These are phyloP conservation scores for Tetrapedia diversipes DNA, from an alignment of 2,888 invertebrate genomes.

Conservation along the genomic window DNA sequence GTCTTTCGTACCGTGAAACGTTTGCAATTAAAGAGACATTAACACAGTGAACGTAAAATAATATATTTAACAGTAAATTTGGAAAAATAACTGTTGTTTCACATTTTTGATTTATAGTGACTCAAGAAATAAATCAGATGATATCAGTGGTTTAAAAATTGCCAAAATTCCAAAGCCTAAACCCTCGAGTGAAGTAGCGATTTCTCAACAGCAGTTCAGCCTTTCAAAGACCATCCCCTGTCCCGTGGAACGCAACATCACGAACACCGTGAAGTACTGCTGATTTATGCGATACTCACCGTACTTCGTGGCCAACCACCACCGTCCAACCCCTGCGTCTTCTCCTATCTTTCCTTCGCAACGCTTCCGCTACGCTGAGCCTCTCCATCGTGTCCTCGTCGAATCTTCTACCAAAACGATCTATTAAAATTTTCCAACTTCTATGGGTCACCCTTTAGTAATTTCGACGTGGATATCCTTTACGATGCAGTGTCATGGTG, in stretches of 20 bases:
- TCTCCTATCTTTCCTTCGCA: slow-evolving; percentile 82
- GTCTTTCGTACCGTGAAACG: too few species aligned
- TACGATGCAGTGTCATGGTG: background rate
- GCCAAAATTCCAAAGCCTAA: too few species aligned
- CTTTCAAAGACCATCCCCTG: background rate
- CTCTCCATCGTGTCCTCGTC: slow-evolving; percentile 74
- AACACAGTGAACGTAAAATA: too few species aligned
- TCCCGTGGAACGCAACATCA: slow-evolving; percentile 1
- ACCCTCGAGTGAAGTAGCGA: too few species aligned
- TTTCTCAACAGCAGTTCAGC: background rate
- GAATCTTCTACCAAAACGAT: slow-evolving; percentile 20
- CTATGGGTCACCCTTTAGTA: background rate
- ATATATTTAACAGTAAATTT: too few species aligned
- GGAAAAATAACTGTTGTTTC: too few species aligned
- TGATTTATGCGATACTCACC: slow-evolving; percentile 84
- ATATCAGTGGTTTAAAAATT: too few species aligned
- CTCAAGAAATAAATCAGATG: too few species aligned
- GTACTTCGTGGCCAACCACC: slow-evolving; percentile 88
- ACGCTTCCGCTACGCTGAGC: slow-evolving; percentile 76
- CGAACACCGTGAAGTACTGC: background rate
- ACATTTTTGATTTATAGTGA: too few species aligned
- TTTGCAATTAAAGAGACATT: too few species aligned
- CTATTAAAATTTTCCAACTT: slow-evolving; percentile 2
- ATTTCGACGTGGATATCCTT: background rate
- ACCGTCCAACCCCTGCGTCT: slow-evolving; percentile 90